Base-by-base conservation (phyloP, 1,140 invertebrate genomes). In the Calliopsis andreniformis region DNA sequence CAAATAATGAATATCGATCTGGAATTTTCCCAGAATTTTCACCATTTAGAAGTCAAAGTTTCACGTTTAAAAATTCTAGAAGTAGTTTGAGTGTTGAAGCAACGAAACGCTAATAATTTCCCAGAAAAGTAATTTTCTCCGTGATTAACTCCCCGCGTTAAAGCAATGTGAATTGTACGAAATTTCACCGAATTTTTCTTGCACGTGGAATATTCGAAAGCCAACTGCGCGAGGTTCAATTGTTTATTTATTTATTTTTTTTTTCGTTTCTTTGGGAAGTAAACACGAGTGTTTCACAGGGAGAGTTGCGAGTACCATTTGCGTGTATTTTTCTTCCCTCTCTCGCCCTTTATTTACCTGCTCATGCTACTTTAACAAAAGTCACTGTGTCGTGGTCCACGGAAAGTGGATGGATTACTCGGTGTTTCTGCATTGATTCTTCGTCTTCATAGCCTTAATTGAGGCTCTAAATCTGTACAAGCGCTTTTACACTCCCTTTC, bases 351-450 rank as follows among this genome's bases (percentile, higher is more conserved):
- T 64, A 53, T 72, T 72, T 72, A 32, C 70, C 39, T n/a, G 59
- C n/a, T 63, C 69, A 63, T 63, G 58, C 69, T 72, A 53, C 47
- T 64, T 43, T 61, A 72, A 64, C 70, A 64, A 64, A 72, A 72
- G 70, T 72, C 70, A 64, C 70, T 72, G 70, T 72, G 70, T 72
- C 70, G 23, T 35, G 7, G 47, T 16, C 45, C 59, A 72, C 28
- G 59, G 59, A 64, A n/a, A 64, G 70, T 43, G 70, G 70, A 72
- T 72, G 70, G 59, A 72, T 72, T 72, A 72, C 70, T 72, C 47
- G 70, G 70, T 72, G 70, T 72, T 72, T 53, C 70, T 72, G 70
- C 59, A 72, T 72, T 72, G 70, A 72, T 72, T 72, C 70, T 51
- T 42, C 59, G 49, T 72, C 59, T 72, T 59, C 59, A 72, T 72